Percentiles rank a stretch among this genome's conserved stretches.
Evolutionary conservation across 2,113 vertebrate genomes (phyloP).

Genomic region (Struthidea cinerea): DNA sequence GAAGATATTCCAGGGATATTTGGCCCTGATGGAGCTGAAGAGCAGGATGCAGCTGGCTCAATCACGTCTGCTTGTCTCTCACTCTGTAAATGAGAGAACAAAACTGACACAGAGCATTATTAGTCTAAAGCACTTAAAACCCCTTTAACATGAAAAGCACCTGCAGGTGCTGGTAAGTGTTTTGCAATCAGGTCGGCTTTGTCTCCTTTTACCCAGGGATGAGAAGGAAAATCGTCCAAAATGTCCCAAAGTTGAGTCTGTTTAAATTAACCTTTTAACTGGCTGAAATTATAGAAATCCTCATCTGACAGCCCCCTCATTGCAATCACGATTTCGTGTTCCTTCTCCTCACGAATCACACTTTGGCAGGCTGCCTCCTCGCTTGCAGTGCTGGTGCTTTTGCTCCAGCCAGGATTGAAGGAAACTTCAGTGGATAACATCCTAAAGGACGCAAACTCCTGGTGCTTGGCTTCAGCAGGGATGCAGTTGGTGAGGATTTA

Average conservation of each 20-base stretch:
- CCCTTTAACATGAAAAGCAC: not conserved
- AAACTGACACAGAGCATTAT: not conserved
- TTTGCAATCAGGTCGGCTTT: slow-evolving; percentile 29
- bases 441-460: not conserved
- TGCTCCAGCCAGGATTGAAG: not conserved
- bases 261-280: slow-evolving; percentile 20
- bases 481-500: not conserved
- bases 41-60: not conserved
- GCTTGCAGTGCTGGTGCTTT: not conserved
- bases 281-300: not conserved
- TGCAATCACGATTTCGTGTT: not conserved
- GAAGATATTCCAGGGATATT: not conserved
- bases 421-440: not conserved
- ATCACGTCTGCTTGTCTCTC: not conserved
- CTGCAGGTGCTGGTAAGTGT: not conserved
- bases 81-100: not conserved
- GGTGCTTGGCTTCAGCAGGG: not conserved
- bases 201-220: not conserved
- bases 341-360: not conserved
- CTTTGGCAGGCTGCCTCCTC: not conserved
- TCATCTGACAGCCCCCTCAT: not conserved
- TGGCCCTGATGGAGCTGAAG: not conserved
- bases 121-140: not conserved
- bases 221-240: not conserved
- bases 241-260: not conserved